Percentiles rank a stretch among this genome's conserved stretches.
phyloP scores from a whole-genome alignment of 2,113 vertebrate species.

The Athene cunicularia region DNA sequence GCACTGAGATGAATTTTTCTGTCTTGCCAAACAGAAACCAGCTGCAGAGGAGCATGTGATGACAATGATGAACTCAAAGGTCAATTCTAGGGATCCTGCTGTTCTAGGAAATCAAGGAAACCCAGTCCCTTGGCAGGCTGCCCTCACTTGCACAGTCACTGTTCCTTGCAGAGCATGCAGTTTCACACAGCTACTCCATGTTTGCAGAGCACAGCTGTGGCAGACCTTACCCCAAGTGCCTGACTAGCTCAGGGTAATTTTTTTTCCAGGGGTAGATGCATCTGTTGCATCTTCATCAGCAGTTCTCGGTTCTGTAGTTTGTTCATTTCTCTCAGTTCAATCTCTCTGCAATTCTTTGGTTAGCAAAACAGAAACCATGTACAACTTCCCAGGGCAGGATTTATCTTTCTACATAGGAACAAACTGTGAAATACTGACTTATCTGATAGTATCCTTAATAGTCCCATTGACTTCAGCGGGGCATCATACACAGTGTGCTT shows the following conservation, averaged over 20 bases:
- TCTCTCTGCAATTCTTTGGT: neutral
- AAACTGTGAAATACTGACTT: neutral
- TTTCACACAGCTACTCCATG: neutral
- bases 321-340: neutral
- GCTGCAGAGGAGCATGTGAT: neutral
- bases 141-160: neutral
- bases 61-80: neutral
- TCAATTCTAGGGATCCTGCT: neutral
- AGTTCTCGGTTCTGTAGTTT: neutral
- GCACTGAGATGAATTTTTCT: neutral
- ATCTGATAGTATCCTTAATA: neutral
- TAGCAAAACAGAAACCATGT: neutral
- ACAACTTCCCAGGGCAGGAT: neutral
- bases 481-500: neutral
- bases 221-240: neutral
- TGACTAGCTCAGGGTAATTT: neutral
- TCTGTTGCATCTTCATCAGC: neutral
- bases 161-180: neutral
- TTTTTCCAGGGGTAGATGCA: neutral
- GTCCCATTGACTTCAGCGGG: neutral
- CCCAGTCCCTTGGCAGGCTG: neutral
- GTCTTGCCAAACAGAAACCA: constrained; percentile 23
- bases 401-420: neutral
- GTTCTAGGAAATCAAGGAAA: constrained; percentile 7
- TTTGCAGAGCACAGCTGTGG: neutral